Evolutionary conservation across 2,888 invertebrate species (phyloP), one percentile per base, ranked within the genome.

Genomic region (Clitarchus hookeri): DNA sequence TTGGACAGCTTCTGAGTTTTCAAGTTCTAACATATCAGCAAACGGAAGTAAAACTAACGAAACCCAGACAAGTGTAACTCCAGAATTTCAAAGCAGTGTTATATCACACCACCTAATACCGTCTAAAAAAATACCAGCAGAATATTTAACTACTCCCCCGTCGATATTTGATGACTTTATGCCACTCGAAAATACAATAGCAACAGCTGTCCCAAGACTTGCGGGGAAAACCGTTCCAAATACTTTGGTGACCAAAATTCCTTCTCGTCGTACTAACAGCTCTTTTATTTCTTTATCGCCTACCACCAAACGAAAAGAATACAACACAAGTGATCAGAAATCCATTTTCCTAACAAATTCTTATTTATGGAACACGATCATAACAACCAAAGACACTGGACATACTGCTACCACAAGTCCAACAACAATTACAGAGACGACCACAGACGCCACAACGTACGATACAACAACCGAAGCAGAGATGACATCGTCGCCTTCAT

Each of bases 1-100:
- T 88, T 97, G 97, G 97, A 97, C 97, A 0, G 95, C 95, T 89
- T 95, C 95, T 91, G 95, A 95, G 89, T 96, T 94, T 90, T 94
- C 95, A 0, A 93, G 93, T 86, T 91, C 92, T 87, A 93, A 92
- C 88, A 89, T 91, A 25, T 91, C 92, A 36, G 82, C 78, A 25
- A 85, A 86, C 48, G 82, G 48, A 48, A 84, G 84, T 16, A 87
- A 44, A 84, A 36, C 79, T 36, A 86, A 25, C 0, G 86, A 84
- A 13, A 79, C 83, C 13, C 85, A 83, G 19, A 53, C 79, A 6
- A 36, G 79, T 27, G 77, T 48, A 6, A 86, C 80, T 16, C 82
- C 87, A 0, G 82, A 27, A 36, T 26, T 23, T 9, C 65, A 65
- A 9, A 65, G n/a, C 65, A 82, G 44, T 82, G n/a, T 82, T 36